Base-by-base conservation (phyloP, 1,140 invertebrate species). In the Phymorhynchus buccinoides region DNA sequence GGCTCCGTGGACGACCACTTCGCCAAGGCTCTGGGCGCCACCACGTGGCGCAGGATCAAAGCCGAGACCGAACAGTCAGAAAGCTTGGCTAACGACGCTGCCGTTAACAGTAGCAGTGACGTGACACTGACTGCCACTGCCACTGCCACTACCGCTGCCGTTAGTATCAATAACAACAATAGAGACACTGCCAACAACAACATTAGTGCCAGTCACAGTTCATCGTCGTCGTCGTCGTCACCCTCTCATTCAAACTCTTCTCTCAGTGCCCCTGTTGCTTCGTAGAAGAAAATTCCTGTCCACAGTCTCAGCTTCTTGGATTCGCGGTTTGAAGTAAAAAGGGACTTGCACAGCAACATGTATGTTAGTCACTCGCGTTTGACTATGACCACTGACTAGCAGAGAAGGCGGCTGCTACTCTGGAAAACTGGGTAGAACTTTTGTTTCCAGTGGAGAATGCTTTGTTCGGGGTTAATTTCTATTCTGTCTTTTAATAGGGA, bases 21-120 rank as follows among this genome's bases (percentile, higher is more conserved):
- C 93, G 97, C 97, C 22, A 98, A 99, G 94, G 97, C 98, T 2
- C 94, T 99, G 7, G 97, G 97, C 1, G 97, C 97, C 0, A 97
- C 98, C 86, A 98, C 97, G 0, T 99, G 97, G 97, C 95, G 96
- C 84, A 96, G 97, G 93, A 94, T 99, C 39, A 94, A 94, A 85
- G 92, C 92, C 9, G 91, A 92, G 68, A 90, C 88, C 66, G 89
- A 92, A 77, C 83, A 84, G n/a, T 44, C 81, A 44, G 81, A 87
- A 71, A 73, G 44, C 18, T 71, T 39, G 18, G 48, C 12, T 27
- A 42, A 3, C 39, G 39, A 3, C 39, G 39, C 77, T n/a, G 37
- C 35, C 16, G 75, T 30, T 6, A 35, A 56, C 37, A 81, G 18
- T 30, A 30, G 39, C 41, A 3, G 73, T 41, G 22, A 62, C 56